Base-by-base conservation (phyloP, 2,888 invertebrate genomes). In the Blastobasis adustella region DNA sequence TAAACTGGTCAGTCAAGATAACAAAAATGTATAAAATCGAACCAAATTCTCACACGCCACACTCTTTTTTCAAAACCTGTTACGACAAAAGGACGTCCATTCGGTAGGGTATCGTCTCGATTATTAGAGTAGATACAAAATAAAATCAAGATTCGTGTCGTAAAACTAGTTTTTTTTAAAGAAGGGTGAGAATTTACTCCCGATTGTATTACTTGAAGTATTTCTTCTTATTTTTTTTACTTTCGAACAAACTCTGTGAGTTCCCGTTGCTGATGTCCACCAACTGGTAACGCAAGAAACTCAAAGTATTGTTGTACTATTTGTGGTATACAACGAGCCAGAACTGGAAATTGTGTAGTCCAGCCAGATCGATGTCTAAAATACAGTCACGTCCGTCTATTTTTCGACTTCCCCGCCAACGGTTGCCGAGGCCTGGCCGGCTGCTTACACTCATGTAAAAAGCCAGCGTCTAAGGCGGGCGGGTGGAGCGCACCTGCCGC, bases 391-490 rank as follows among this genome's bases (percentile, higher is more conserved):
- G 41, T 41, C 41, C 41, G 7, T 45, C 23, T 6, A 46, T 9
- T 23, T 23, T 23, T 23, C 23, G 23, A 46, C n/a, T 37, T 37
- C 6, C 10, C 6, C 45, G 73, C 66, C 66, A 82, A 82, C 77
- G 68, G 83, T 84, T 81, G 56, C 42, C 52, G 50, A 61, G 66
- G 60, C 62, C 79, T 69, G 73, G 62, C 58, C 66, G 67, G 69
- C 76, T 82, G 80, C 82, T 84, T 82, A 78, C 75, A 76, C 73
- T 76, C 84, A 79, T 83, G 86, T 86, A 87, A 87, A 86, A 87
- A 87, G 83, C 83, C 79, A 85, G 81, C 83, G 84, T 87, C 87
- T 87, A 86, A 87, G 87, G 86, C 84, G 81, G 67, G 58, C 60
- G 60, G 64, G 60, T 58, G 58, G 65, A 58, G 64, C 67, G 69